phyloP scores from a whole-genome alignment of 23 tunicate genomes.

The Ciona savignyi region DNA sequence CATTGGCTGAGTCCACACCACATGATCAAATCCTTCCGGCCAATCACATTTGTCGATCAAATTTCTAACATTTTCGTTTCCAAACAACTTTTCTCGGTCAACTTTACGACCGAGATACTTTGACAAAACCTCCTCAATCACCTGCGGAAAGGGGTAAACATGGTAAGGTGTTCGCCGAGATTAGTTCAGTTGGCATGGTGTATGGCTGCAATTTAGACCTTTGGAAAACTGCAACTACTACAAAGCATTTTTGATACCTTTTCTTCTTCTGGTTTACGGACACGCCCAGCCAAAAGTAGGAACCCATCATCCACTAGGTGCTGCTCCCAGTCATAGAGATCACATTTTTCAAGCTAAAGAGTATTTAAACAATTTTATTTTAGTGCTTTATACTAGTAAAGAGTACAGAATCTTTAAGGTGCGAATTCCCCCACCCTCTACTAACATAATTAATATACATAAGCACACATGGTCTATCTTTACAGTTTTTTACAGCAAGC shows the following conservation, averaged over 20 bases:
- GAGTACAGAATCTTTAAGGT: too few species aligned
- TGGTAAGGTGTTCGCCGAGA: neutral
- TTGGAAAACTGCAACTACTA: too few species aligned
- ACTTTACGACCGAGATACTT: constrained; percentile 54
- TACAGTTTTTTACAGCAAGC: too few species aligned
- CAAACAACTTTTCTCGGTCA: constrained; percentile 36
- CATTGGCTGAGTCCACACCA: constrained; percentile 92
- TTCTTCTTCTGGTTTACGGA: constrained; percentile 72
- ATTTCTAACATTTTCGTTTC: constrained; percentile 15
- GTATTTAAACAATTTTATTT: too few species aligned
- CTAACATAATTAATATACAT: too few species aligned
- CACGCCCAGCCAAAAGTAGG: constrained; percentile 74
- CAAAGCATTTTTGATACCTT: too few species aligned
- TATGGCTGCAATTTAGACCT: too few species aligned
- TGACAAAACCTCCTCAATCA: constrained; percentile 54
- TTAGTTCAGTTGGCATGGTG: too few species aligned
- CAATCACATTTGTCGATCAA: constrained; percentile 4
- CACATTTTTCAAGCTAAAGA: constrained; percentile 5
- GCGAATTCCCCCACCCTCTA: too few species aligned
- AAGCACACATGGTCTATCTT: too few species aligned
- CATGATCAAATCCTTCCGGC: constrained; percentile 45
- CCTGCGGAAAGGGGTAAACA: constrained; percentile 10
- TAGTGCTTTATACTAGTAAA: too few species aligned
- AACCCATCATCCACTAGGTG: constrained; percentile 87
- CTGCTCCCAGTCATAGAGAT: constrained; percentile 79